Percentiles rank a stretch among this genome's conserved stretches.
Evolutionary conservation across 1,140 invertebrate genomes (phyloP).

Genomic region (Oscheius sp.): DNA sequence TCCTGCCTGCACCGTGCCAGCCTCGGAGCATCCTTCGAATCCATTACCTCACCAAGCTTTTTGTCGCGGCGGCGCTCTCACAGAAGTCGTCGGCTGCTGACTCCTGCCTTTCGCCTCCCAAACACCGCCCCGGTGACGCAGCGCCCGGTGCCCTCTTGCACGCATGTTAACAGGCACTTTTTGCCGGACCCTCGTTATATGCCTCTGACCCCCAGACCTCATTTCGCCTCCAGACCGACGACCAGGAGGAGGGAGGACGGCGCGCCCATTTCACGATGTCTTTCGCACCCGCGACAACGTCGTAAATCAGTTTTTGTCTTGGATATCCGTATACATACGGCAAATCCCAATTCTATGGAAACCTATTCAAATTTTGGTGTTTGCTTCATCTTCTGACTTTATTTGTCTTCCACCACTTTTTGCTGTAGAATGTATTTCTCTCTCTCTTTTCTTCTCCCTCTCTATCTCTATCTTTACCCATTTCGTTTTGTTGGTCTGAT

Average conservation of each 20-base stretch:
- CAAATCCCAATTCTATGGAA: too few relatives aligned
- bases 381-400: background rate
- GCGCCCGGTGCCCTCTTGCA: background rate
- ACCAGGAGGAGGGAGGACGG: too few relatives aligned
- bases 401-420: background rate
- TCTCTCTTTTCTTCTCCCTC: background rate
- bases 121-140: background rate
- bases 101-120: background rate
- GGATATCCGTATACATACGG: too few relatives aligned
- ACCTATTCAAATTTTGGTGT: background rate
- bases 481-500: too few relatives aligned
- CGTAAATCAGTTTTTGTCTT: too few relatives aligned
- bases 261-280: background rate
- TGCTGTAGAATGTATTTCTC: background rate
- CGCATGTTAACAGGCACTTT: background rate
- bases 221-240: background rate
- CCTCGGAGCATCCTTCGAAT: too few relatives aligned
- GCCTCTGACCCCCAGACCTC: slow-evolving; percentile 12
- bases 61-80: too few relatives aligned
- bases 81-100: too few relatives aligned
- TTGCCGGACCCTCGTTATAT: slow-evolving; percentile 4
- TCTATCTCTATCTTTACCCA: background rate
- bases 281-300: too few relatives aligned
- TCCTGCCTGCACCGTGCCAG: too few relatives aligned
- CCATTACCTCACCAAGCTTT: too few relatives aligned